Evolutionary conservation across 2,113 vertebrate species (phyloP).

Genomic region (Montifringilla adamsi): DNA sequence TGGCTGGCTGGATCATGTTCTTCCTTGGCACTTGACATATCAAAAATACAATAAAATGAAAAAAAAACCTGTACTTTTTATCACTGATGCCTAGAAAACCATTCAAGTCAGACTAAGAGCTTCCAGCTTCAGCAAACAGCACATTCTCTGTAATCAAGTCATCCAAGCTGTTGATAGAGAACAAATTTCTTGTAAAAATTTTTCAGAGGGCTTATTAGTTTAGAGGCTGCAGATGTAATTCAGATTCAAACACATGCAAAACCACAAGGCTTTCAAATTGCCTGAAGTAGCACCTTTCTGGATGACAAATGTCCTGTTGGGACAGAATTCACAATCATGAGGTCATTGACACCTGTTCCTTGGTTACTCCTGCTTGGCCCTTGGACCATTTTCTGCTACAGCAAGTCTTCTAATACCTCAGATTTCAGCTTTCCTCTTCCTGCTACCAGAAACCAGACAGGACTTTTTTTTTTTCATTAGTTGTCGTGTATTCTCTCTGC

Average conservation of each 20-base stretch:
- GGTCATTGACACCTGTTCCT: not conserved
- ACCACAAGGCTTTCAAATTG: not conserved
- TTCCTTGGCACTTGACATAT: not conserved
- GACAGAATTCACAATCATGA: not conserved
- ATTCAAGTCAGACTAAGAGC: not conserved
- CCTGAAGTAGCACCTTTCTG: not conserved
- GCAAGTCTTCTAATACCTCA: not conserved
- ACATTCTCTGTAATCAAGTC: not conserved
- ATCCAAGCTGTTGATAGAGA: not conserved
- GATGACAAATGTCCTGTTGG: not conserved
- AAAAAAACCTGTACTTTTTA: not conserved
- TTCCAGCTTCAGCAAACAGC: not conserved
- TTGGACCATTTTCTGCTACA: not conserved
- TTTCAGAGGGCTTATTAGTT: not conserved
- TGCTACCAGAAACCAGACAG: not conserved
- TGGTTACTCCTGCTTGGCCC: not conserved
- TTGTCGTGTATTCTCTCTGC: not conserved
- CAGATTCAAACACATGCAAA: not conserved
- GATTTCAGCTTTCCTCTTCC: not conserved
- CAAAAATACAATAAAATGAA: not conserved
- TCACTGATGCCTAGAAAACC: not conserved
- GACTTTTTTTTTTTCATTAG: not conserved
- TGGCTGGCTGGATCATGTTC: not conserved
- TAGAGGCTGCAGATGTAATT: not conserved
- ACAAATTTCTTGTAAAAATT: not conserved